Evolutionary conservation across 2,797 vertebrate species (phyloP).

Genomic region (Columba guinea): DNA sequence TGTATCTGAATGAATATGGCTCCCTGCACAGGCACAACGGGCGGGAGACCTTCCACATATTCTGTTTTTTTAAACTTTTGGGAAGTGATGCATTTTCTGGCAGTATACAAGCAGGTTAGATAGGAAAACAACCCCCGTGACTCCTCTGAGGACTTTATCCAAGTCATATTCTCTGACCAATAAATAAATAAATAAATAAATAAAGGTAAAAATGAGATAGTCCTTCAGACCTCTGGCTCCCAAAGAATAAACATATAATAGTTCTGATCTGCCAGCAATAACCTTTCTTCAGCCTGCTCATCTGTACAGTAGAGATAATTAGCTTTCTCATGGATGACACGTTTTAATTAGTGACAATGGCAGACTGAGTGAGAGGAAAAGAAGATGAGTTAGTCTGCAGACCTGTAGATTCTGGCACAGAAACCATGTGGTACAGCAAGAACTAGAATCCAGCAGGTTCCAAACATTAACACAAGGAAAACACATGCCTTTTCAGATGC

Average conservation of each 20-base stretch:
- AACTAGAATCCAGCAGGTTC: neutral
- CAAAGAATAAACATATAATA: neutral
- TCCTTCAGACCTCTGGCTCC: neutral
- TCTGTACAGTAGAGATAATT: neutral
- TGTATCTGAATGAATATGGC: neutral
- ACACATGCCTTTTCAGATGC: neutral
- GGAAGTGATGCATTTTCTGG: neutral
- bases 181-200: neutral
- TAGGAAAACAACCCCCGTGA: neutral
- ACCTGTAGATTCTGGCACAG: neutral
- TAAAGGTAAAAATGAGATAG: neutral
- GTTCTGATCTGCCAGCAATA: neutral
- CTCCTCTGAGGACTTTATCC: neutral
- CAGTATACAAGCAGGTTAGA: neutral
- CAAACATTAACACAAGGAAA: neutral
- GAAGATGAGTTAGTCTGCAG: neutral
- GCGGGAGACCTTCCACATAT: neutral
- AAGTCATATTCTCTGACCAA: neutral
- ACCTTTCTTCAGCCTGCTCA: neutral
- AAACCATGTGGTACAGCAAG: neutral
- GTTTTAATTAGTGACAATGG: conserved; percentile 8
- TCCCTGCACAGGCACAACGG: neutral
- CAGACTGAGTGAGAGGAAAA: neutral
- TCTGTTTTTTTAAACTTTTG: neutral
- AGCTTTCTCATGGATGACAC: neutral